Conservation (phyloP, 2,888 invertebrate species). For the Eilema griseolum region DNA sequence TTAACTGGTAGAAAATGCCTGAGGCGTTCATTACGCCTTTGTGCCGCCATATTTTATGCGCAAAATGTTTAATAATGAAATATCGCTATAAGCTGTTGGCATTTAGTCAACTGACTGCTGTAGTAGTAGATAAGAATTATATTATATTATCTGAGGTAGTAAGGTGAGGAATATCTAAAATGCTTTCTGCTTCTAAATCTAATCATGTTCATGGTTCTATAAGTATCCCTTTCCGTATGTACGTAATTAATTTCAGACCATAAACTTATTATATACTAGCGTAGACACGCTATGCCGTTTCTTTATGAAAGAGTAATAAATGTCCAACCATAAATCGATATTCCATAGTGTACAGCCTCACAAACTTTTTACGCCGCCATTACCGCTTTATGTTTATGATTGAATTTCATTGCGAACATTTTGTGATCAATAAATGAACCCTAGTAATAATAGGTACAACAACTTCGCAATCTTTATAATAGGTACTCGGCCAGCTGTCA, state of each 20-base stretch:
- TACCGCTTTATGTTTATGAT: not conserved
- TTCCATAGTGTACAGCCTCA: not conserved
- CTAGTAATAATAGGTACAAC: not conserved
- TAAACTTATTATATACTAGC: no score
- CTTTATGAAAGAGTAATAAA: not conserved
- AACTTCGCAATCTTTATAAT: slow-evolving; percentile 2
- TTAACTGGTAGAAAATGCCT: slow-evolving; percentile 7
- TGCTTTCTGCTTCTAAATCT: no score
- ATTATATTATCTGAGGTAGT: no score
- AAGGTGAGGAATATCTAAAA: no score
- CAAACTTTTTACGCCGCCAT: not conserved
- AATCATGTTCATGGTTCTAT: not conserved
- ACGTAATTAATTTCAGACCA: not conserved
- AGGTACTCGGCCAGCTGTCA: not conserved
- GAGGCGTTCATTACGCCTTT: not conserved
- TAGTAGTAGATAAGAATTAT: no score
- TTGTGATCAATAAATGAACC: not conserved
- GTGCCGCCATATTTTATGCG: not conserved
- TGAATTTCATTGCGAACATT: not conserved
- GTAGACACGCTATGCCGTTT: not conserved
- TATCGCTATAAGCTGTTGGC: not conserved
- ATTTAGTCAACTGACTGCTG: not conserved
- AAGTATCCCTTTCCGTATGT: no score
- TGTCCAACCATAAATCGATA: no score
- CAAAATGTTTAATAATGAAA: not conserved